Evolutionary conservation across 2,113 vertebrate genomes (phyloP).

Genomic region (Pongo pygmaeus): DNA sequence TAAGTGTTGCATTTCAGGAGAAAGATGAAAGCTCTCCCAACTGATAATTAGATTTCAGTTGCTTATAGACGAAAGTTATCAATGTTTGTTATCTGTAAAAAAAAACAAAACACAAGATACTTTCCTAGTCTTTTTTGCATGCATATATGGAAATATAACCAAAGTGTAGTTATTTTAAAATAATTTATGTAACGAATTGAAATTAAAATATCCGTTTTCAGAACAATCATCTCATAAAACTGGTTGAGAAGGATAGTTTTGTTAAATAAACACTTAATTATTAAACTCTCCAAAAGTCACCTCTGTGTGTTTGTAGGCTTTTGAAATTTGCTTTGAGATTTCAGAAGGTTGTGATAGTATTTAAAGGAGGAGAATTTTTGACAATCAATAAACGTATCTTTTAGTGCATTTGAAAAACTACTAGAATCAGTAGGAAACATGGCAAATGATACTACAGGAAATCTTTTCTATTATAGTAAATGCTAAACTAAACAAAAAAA

Average conservation of each 20-base stretch:
- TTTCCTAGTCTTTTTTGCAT: background rate
- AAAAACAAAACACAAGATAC: too few species aligned
- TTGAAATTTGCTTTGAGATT: slow-evolving; percentile 60
- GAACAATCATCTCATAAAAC: background rate
- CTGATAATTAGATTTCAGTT: background rate
- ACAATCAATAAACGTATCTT: background rate
- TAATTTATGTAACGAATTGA: background rate
- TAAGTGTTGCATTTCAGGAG: background rate
- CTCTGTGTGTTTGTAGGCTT: slow-evolving; percentile 46
- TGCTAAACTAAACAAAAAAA: background rate
- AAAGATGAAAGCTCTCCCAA: background rate
- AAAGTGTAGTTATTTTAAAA: background rate
- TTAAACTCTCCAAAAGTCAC: slow-evolving; percentile 58
- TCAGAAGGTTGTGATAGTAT: slow-evolving; percentile 39
- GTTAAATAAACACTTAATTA: slow-evolving; percentile 24
- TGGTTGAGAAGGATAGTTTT: background rate
- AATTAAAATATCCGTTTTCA: background rate
- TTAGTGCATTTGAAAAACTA: background rate
- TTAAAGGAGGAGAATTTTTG: background rate
- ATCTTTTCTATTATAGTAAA: background rate
- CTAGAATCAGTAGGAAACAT: background rate
- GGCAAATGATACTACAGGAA: background rate
- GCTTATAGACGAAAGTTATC: background rate
- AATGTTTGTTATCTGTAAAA: background rate
- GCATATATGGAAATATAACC: background rate